phyloP scores from a whole-genome alignment of 2,797 vertebrate genomes.

The Leptoclinus maculatus region DNA sequence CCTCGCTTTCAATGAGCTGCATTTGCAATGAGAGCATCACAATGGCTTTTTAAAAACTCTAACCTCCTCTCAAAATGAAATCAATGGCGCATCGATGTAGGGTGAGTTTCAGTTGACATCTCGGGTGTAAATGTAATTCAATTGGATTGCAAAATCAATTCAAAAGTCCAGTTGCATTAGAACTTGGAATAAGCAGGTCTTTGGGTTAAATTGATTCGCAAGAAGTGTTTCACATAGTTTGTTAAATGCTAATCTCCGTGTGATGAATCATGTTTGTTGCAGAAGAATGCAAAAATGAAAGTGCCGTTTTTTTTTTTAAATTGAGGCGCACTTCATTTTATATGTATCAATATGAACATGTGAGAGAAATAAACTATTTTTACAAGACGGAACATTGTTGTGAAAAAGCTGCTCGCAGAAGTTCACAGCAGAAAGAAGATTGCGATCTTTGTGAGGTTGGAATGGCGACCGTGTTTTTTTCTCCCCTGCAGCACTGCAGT shows the following conservation, averaged over 20 bases:
- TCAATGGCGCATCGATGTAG: constrained; percentile 66
- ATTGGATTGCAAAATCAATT: constrained; percentile 72
- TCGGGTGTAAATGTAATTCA: constrained; percentile 66
- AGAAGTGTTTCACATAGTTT: constrained; percentile 12
- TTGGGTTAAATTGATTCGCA: constrained; percentile 55
- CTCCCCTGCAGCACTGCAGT: constrained; percentile 76
- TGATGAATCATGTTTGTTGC: constrained; percentile 1
- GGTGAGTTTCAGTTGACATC: constrained; percentile 43
- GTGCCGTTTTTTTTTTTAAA: neutral
- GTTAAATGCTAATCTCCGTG: constrained; percentile 24
- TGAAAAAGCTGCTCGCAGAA: constrained; percentile 65
- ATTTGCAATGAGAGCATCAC: constrained; percentile 59
- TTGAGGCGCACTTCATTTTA: constrained; percentile 11
- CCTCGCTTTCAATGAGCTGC: constrained; percentile 68
- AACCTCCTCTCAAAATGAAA: constrained; percentile 45
- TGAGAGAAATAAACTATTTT: constrained; percentile 52
- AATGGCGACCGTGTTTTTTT: constrained; percentile 62
- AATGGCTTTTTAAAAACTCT: constrained; percentile 52
- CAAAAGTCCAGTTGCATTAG: constrained; percentile 41
- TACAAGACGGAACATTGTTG: constrained; percentile 51
- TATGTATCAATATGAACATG: constrained; percentile 1
- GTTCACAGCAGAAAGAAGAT: constrained; percentile 69
- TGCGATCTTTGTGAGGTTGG: constrained; percentile 64
- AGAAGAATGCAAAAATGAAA: constrained; percentile 3
- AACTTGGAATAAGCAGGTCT: constrained; percentile 33